Conservation (phyloP, 2,888 invertebrate genomes). For the Sarcophaga subvicina region DNA sequence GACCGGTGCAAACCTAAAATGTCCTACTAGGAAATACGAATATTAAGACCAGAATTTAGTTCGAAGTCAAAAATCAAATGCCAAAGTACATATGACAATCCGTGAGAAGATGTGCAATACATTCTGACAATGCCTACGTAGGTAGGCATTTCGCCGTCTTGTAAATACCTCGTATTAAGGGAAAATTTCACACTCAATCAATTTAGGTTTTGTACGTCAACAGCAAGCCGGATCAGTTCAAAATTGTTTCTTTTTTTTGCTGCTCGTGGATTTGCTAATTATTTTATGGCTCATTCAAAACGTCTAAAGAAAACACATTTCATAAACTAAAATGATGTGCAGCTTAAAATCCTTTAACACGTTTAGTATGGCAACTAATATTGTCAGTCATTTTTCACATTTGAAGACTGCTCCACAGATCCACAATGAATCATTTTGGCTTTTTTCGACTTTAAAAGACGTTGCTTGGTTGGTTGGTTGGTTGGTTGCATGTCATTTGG, state of each 20-base stretch:
- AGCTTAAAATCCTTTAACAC: not conserved
- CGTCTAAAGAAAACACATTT: not conserved
- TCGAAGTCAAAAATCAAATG: too few relatives aligned
- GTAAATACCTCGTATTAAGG: too few relatives aligned
- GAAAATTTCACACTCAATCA: conserved; percentile 67
- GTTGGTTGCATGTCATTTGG: conserved; percentile 27
- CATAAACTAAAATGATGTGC: conserved; percentile 2
- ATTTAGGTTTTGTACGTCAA: conserved; percentile 69
- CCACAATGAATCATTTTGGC: conserved; percentile 33
- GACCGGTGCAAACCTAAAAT: too few relatives aligned
- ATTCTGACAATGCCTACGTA: not conserved
- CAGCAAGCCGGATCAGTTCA: conserved; percentile 53
- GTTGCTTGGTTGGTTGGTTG: not conserved
- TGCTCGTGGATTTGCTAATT: conserved; percentile 22
- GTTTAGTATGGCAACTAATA: conserved; percentile 59
- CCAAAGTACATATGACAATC: too few relatives aligned
- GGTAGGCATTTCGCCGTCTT: not conserved
- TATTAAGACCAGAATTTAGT: too few relatives aligned
- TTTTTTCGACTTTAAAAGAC: conserved; percentile 13
- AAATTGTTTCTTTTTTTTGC: not conserved
- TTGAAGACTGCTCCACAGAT: not conserved
- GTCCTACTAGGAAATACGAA: too few relatives aligned
- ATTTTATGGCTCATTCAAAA: conserved; percentile 2
- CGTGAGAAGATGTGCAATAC: not conserved
- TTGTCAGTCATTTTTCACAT: conserved; percentile 62